Percentiles rank a stretch among this genome's conserved stretches.
Evolutionary conservation across 2,113 vertebrate species (phyloP).

Genomic region (Apteryx mantelli): DNA sequence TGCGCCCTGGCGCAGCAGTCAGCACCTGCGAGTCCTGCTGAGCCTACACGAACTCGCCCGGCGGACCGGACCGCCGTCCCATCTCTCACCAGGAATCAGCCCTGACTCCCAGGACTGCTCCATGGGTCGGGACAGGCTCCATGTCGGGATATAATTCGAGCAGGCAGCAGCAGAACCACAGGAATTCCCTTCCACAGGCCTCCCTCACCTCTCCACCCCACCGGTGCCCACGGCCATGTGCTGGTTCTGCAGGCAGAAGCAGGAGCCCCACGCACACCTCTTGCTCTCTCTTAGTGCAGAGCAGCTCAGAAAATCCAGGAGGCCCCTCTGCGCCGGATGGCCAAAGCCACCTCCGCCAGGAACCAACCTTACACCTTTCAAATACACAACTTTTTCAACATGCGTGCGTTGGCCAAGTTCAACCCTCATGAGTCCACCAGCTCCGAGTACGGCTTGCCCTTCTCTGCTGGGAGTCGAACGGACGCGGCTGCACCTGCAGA

Average conservation of each 20-base stretch:
- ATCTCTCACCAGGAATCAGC: background rate
- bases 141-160: background rate
- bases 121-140: accelerated
- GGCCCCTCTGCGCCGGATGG: accelerated
- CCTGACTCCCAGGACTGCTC: background rate
- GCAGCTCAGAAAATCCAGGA: background rate
- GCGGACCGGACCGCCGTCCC: background rate
- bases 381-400: accelerated
- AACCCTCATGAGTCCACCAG: background rate
- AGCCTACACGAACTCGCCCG: accelerated
- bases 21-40: too few relatives aligned
- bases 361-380: background rate
- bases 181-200: background rate
- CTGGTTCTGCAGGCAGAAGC: background rate
- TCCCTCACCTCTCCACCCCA: background rate
- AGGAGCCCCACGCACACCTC: background rate
- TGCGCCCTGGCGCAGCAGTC: background rate
- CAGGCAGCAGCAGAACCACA: accelerated
- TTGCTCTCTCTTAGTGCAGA: background rate
- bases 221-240: accelerated
- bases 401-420: background rate
- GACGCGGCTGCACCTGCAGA: background rate
- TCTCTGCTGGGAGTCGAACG: too few relatives aligned
- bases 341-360: too few relatives aligned
- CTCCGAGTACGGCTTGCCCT: background rate